A percentile compares a stretch with the other conserved stretches of the same genome.
Evolutionary conservation across 2,888 invertebrate species (phyloP).

Genomic region (Tenthredo amoena): DNA sequence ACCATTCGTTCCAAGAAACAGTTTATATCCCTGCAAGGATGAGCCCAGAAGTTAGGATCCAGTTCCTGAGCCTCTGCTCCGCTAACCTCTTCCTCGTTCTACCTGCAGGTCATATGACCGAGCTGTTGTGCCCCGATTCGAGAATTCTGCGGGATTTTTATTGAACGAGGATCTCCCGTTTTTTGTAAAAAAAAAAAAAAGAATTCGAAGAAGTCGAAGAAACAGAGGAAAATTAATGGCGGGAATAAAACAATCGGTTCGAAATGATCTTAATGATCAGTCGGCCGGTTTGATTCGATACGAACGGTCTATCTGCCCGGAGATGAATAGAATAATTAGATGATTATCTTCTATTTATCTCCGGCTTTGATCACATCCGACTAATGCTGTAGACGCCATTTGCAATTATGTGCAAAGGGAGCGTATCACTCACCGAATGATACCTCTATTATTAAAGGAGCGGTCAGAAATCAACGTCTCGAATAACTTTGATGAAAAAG

Average conservation of each 20-base stretch:
- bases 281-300: constrained; percentile 59
- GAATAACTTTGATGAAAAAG: not conserved
- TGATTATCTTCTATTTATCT: constrained; percentile 74
- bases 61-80: constrained; percentile 17
- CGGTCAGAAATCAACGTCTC: constrained; percentile 45
- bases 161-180: not conserved
- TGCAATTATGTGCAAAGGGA: constrained; percentile 74
- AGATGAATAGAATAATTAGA: constrained; percentile 74
- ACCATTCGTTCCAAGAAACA: constrained; percentile 75
- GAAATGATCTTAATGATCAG: constrained; percentile 24
- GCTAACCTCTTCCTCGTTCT: constrained; percentile 12
- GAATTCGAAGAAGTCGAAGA: not conserved
- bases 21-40: constrained; percentile 74
- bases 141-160: not conserved
- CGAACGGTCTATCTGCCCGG: constrained; percentile 58
- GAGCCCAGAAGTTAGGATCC: constrained; percentile 52
- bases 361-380: constrained; percentile 71
- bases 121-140: not conserved
- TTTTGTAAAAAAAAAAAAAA: not conserved
- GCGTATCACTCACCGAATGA: constrained; percentile 71
- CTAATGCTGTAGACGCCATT: constrained; percentile 67
- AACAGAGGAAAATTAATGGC: not conserved
- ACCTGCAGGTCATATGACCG: constrained; percentile 13
- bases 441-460: constrained; percentile 72
- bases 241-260: constrained; percentile 36